phyloP scores from a whole-genome alignment of 2,113 vertebrate genomes.

The Ictalurus furcatus region DNA sequence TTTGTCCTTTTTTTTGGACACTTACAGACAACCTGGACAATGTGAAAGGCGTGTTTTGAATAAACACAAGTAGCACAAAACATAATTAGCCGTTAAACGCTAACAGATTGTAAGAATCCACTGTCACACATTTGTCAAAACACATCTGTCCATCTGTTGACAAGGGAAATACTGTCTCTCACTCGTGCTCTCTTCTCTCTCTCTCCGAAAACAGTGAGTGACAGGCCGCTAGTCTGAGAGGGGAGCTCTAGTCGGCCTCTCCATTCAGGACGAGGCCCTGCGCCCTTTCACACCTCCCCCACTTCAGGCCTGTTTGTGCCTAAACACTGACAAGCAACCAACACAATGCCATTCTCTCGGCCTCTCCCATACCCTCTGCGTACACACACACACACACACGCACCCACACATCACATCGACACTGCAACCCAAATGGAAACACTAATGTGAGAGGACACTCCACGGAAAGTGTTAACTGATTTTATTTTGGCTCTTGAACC shows the following conservation, averaged over 20 bases:
- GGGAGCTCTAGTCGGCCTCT: slow-evolving; percentile 78
- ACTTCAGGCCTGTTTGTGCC: slow-evolving; percentile 86
- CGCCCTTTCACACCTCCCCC: slow-evolving; percentile 83
- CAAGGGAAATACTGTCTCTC: slow-evolving; percentile 35
- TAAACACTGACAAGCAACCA: slow-evolving; percentile 81
- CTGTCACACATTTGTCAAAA: slow-evolving; percentile 43
- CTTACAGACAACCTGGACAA: background rate
- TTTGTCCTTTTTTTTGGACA: slow-evolving; percentile 13
- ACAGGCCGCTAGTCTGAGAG: slow-evolving; percentile 82
- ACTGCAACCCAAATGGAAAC: slow-evolving; percentile 64
- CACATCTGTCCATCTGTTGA: slow-evolving; percentile 44
- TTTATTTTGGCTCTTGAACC: slow-evolving; percentile 46
- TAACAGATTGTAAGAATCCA: slow-evolving; percentile 35
- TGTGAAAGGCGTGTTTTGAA: background rate
- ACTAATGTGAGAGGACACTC: slow-evolving; percentile 75
- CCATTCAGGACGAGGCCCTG: slow-evolving; percentile 80
- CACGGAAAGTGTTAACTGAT: slow-evolving; percentile 70
- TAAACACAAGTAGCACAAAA: slow-evolving; percentile 23
- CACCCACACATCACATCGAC: slow-evolving; percentile 64
- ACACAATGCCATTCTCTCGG: slow-evolving; percentile 82
- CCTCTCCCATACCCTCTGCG: slow-evolving; percentile 69
- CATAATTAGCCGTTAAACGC: slow-evolving; percentile 39
- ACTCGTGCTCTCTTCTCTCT: background rate
- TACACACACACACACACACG: slow-evolving; percentile 71
- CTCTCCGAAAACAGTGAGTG: slow-evolving; percentile 69